These are phyloP conservation scores for Sycophila sp. DNA, from an alignment of 1,140 invertebrate genomes.

Conservation along the genomic window DNA sequence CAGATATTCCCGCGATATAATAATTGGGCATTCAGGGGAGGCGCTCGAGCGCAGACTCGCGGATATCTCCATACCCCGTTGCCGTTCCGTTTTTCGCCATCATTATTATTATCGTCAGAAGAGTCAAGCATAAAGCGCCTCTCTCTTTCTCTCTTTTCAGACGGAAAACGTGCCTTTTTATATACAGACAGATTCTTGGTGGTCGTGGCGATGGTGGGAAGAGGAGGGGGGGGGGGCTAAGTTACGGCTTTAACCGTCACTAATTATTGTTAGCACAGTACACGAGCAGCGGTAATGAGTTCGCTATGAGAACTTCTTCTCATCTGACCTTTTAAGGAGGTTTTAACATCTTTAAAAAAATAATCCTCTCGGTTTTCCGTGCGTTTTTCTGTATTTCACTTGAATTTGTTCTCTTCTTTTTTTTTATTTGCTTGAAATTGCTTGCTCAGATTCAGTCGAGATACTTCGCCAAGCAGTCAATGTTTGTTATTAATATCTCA, in stretches of 20 bases:
- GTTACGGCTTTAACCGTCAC: slow-evolving; percentile 49
- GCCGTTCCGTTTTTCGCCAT: no score
- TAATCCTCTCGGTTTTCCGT: no score
- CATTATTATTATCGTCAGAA: slow-evolving; percentile 2
- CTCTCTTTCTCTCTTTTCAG: not conserved
- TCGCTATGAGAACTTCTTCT: slow-evolving; percentile 40
- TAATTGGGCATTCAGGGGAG: slow-evolving; percentile 58
- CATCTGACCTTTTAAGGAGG: slow-evolving; percentile 10
- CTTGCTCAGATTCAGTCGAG: no score
- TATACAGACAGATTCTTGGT: no score
- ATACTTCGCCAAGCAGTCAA: no score
- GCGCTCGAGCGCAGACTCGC: slow-evolving; percentile 24
- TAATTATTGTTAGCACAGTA: slow-evolving; percentile 48
- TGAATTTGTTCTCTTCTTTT: not conserved
- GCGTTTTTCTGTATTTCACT: no score
- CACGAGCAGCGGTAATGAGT: slow-evolving; percentile 47
- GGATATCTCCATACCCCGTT: slow-evolving; percentile 1
- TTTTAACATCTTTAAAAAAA: not conserved
- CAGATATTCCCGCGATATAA: slow-evolving; percentile 57
- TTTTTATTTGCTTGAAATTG: not conserved
- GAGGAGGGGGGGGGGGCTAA: not conserved
- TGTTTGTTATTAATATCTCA: no score
- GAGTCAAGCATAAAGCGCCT: slow-evolving; percentile 9
- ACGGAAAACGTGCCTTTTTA: no score
- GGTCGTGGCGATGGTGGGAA: no score